Percentiles rank a stretch among this genome's conserved stretches.
These are phyloP conservation scores for Ranitomeya imitator DNA, from an alignment of 2,113 vertebrate genomes.

Conservation along the genomic window DNA sequence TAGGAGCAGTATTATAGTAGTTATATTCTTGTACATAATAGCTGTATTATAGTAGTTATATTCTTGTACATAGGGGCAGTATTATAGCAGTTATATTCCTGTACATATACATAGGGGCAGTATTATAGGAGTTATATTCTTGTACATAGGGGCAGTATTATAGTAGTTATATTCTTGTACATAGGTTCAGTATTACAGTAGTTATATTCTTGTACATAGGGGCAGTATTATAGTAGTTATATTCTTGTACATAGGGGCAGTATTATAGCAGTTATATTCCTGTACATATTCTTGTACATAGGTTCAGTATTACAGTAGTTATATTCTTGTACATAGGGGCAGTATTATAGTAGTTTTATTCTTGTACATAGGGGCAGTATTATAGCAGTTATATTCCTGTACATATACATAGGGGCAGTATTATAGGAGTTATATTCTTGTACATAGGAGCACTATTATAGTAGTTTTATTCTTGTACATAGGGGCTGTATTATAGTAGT, in stretches of 20 bases:
- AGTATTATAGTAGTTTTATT: not conserved
- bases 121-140: no score
- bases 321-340: not conserved
- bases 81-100: not conserved
- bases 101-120: no score
- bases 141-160: no score
- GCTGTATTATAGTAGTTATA: no score
- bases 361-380: conserved; percentile 3
- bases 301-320: not conserved
- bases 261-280: no score
- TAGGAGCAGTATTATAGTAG: conserved; percentile 1
- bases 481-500: not conserved
- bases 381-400: conserved; percentile 5
- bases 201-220: no score
- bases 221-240: no score
- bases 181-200: no score
- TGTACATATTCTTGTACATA: not conserved
- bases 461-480: not conserved
- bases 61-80: not conserved
- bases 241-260: no score
- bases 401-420: conserved; percentile 5
- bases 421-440: not conserved
- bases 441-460: not conserved
- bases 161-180: no score
- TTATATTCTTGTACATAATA: no score